Base-by-base conservation (phyloP, 2,113 vertebrate genomes). In the Gymnogyps californianus region DNA sequence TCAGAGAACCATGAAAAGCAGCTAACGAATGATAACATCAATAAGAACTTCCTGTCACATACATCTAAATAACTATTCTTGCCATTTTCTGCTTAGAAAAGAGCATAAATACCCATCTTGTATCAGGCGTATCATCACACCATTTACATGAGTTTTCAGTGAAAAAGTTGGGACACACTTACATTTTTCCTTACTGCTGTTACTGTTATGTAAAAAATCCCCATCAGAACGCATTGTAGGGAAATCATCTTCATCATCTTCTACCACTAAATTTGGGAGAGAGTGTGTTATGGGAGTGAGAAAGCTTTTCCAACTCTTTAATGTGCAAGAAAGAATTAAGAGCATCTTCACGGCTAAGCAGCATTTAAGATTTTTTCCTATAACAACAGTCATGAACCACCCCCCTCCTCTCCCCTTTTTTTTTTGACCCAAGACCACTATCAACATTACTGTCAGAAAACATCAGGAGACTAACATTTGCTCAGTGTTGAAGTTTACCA, bases 221-320 rank as follows among this genome's bases (percentile, higher is more conserved):
- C 99, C 98, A 78, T 99, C 99, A 15, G 98, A 95, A 42, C 99
- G 99, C 69, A 98, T 97, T 70, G 98, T 98, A 82, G 99, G 98
- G 75, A 99, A 99, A 92, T 99, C 99, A 61, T 99, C 99, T 97
- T 99, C 99, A 94, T 99, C 99, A 52, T 99, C 99, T 98, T 99
- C 99, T 93, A 99, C 98, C 55, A 99, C 99, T 99, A 96, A 85
- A 98, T 97, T 83, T 61, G 94, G 93, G 85, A 98, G 36, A 98
- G 10, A 94, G 20, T 12, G 12, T 70, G 31, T 95, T 62, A 92
- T 0, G 0, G 16, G 13, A 69, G 13, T 76, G 32, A 69, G 40
- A 90, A 92, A 66, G 19, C 2, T 67, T 72, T 67, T 72, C 29
- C 24, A 55, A 3, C 25, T 85, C 21, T 52, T 64, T 11, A 36